Base-by-base conservation (phyloP, 1,140 invertebrate species). In the Eufriesea mexicana region DNA sequence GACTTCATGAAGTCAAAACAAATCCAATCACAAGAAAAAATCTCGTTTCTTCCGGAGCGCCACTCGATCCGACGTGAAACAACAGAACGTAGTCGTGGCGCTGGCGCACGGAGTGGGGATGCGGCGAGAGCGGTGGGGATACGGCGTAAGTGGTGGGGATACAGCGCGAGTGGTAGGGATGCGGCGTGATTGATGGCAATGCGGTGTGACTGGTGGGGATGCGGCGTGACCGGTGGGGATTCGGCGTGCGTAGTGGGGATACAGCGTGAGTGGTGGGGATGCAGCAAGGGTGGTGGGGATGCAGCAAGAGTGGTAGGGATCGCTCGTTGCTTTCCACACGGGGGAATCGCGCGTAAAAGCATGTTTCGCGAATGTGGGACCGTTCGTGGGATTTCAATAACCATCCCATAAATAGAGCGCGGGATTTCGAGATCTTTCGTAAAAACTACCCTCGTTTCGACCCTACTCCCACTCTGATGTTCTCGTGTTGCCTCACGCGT, bases 381-480 rank as follows among this genome's bases (percentile, higher is more conserved):
- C 72, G 81, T 84, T 67, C 59, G 81, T 84, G 88, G 89, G 90
- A 92, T 93, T 93, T 93, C 92, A 93, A 93, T 93, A 93, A 93
- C 91, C 89, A 86, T 92, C 89, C 89, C 90, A 91, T 92, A 92
- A 93, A 93, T 92, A 93, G 89, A 90, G 90, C 73, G 86, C 86
- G 85, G 89, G 87, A 91, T 91, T 91, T 91, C 47, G 76, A 78
- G 79, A 70, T 71, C 75, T 74, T 81, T 45, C 25, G 25, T 64
- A 55, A 67, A 66, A 67, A 51, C 45, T 57, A 59, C 66, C 85
- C 55, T 61, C 76, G 83, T 51, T 67, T 79, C 51, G 35, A 71
- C 23, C 71, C 57, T 67, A 35, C 45, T 76, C 59, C 25, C 64
- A 55, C 54, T 18, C 47, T 45, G 78, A 77, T 68, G 67, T 55